phyloP scores from a whole-genome alignment of 1,140 invertebrate species.

The Dinothrombium tinctorium region DNA sequence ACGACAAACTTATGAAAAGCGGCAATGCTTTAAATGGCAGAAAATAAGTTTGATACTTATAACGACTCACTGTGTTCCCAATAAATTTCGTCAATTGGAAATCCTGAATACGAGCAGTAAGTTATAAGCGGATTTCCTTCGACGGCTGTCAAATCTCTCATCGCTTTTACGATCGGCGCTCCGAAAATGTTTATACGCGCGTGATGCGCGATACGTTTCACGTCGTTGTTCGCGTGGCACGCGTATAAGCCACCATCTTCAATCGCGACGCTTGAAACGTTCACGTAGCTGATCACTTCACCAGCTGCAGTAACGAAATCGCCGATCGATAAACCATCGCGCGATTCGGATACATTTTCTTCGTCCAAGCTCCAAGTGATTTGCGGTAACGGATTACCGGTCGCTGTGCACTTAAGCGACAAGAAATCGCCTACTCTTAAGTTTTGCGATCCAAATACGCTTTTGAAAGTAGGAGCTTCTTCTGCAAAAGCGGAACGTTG shows the following conservation, averaged over 20 bases:
- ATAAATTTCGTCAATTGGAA: slow-evolving; percentile 58
- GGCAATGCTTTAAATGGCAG: no score
- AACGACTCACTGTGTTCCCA: slow-evolving; percentile 30
- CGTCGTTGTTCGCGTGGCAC: slow-evolving; percentile 58
- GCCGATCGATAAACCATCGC: slow-evolving; percentile 6
- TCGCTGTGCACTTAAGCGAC: slow-evolving; percentile 54
- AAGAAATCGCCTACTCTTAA: slow-evolving; percentile 54
- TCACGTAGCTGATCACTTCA: slow-evolving; percentile 5
- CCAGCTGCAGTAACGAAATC: slow-evolving; percentile 11
- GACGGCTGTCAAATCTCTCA: slow-evolving; percentile 69
- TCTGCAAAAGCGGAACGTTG: no score
- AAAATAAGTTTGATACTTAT: no score
- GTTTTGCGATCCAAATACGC: no score
- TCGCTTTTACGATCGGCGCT: slow-evolving; percentile 58
- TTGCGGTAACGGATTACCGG: slow-evolving; percentile 77
- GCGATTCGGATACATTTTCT: slow-evolving; percentile 11
- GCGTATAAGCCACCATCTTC: slow-evolving; percentile 29
- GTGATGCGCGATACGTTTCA: slow-evolving; percentile 44
- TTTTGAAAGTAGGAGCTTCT: no score
- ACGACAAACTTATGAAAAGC: no score
- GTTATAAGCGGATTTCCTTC: slow-evolving; percentile 59
- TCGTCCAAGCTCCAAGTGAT: slow-evolving; percentile 83
- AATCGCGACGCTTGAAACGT: slow-evolving; percentile 13
- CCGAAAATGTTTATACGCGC: slow-evolving; percentile 67
- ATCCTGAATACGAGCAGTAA: slow-evolving; percentile 76